Evolutionary conservation across 2,888 invertebrate genomes (phyloP).

Genomic region (Aricia artaxerxes): DNA sequence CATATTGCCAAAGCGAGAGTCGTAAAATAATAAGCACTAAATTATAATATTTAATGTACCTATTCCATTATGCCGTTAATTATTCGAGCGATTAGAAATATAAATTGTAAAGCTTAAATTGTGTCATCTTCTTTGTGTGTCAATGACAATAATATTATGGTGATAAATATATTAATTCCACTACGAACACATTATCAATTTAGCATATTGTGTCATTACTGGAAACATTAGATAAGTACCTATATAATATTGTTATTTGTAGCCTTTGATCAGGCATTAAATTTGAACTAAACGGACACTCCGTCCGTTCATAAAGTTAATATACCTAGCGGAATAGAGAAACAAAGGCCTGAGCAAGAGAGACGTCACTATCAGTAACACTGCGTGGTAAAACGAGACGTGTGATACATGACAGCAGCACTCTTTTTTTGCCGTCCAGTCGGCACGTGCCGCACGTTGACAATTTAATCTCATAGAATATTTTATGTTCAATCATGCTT

Average conservation of each 20-base stretch:
- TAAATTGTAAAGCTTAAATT: conserved; percentile 4
- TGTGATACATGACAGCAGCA: too few species aligned
- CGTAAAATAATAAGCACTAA: conserved; percentile 32
- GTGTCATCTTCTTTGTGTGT: background rate
- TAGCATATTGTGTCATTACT: background rate
- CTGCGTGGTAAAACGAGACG: too few species aligned
- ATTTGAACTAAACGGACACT: background rate
- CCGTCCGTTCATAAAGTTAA: too few species aligned
- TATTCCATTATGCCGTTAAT: conserved; percentile 26
- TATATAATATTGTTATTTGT: too few species aligned
- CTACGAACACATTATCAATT: background rate
- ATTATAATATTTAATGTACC: conserved; percentile 22
- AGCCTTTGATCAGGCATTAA: background rate
- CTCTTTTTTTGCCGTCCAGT: too few species aligned
- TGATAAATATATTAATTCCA: background rate
- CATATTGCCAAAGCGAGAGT: conserved; percentile 38
- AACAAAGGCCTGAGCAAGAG: too few species aligned
- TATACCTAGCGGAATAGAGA: too few species aligned
- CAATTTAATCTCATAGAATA: too few species aligned
- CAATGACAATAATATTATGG: background rate
- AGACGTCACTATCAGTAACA: too few species aligned
- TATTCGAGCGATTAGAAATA: conserved; percentile 15
- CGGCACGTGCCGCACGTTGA: too few species aligned
- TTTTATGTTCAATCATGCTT: too few species aligned
- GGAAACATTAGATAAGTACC: too few species aligned